These are phyloP conservation scores for Phrixothrix hirtus DNA, from an alignment of 2,888 invertebrate genomes.

Conservation along the genomic window DNA sequence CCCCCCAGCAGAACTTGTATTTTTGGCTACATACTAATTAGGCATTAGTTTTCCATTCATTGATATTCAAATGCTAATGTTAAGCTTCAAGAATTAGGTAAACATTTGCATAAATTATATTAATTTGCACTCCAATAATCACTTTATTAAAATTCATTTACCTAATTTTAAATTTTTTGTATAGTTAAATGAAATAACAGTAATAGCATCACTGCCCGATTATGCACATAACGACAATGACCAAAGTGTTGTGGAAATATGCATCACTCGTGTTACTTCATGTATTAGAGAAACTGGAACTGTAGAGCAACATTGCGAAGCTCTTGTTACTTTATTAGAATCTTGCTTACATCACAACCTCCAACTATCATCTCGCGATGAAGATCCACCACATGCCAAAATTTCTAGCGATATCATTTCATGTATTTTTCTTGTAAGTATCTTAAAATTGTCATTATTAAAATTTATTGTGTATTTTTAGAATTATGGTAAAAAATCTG, in stretches of 20 bases:
- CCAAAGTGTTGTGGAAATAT: conserved; percentile 94
- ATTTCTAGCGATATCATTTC: conserved; percentile 94
- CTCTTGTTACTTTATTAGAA: conserved; percentile 82
- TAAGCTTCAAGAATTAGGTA: no score
- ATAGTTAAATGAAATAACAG: conserved; percentile 73
- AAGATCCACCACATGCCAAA: conserved; percentile 94
- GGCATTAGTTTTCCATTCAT: no score
- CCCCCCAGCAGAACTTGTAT: background rate
- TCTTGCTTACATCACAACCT: conserved; percentile 88
- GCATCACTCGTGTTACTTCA: conserved; percentile 86
- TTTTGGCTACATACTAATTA: no score
- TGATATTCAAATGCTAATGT: no score
- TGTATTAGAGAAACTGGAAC: conserved; percentile 88
- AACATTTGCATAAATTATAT: no score
- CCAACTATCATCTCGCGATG: conserved; percentile 75
- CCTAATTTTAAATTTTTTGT: no score
- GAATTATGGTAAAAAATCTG: conserved; percentile 71
- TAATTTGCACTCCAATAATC: no score
- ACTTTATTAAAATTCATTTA: no score
- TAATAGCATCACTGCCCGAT: conserved; percentile 80
- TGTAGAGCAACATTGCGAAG: conserved; percentile 82
- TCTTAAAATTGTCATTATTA: no score
- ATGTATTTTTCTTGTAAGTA: conserved; percentile 82
- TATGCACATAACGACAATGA: conserved; percentile 88
- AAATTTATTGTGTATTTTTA: no score